Evolutionary conservation across 1,140 invertebrate species (phyloP).

Genomic region (Drosophila micromelanica): DNA sequence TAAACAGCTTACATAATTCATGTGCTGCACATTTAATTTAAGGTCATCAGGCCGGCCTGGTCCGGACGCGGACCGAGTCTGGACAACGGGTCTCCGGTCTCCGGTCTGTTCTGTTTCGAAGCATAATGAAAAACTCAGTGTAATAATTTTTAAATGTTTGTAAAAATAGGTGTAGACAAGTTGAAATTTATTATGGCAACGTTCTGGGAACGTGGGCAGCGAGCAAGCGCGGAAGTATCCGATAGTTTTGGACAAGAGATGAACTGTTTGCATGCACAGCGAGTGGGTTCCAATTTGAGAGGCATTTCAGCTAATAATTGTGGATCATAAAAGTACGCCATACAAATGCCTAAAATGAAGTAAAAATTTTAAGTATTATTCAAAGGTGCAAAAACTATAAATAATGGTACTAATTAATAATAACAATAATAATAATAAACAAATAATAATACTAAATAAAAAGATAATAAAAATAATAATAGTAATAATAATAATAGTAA

Average conservation of each 20-base stretch:
- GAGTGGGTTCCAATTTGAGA: conserved; percentile 19
- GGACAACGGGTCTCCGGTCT: conserved; percentile 19
- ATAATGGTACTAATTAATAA: too few species aligned
- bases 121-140: conserved; percentile 80
- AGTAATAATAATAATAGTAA: too few species aligned
- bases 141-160: conserved; percentile 83
- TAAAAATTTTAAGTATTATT: neutral
- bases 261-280: conserved; percentile 21
- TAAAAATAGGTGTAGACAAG: conserved; percentile 83
- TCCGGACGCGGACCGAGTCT: conserved; percentile 10
- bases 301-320: conserved; percentile 31
- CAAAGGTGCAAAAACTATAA: too few species aligned
- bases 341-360: neutral
- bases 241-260: conserved; percentile 46
- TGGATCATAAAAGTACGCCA: conserved; percentile 4
- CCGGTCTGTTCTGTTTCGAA: conserved; percentile 22
- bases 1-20: conserved; percentile 84
- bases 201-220: conserved; percentile 52
- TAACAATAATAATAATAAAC: too few species aligned
- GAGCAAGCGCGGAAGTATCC: conserved; percentile 44
- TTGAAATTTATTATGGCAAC: conserved; percentile 80
- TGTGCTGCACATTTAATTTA: conserved; percentile 83
- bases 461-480: too few species aligned
- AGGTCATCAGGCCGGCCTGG: conserved; percentile 70
- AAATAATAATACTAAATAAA: too few species aligned